Base-by-base conservation (phyloP, 2,113 vertebrate species). In the Brachionichthys hirsutus region DNA sequence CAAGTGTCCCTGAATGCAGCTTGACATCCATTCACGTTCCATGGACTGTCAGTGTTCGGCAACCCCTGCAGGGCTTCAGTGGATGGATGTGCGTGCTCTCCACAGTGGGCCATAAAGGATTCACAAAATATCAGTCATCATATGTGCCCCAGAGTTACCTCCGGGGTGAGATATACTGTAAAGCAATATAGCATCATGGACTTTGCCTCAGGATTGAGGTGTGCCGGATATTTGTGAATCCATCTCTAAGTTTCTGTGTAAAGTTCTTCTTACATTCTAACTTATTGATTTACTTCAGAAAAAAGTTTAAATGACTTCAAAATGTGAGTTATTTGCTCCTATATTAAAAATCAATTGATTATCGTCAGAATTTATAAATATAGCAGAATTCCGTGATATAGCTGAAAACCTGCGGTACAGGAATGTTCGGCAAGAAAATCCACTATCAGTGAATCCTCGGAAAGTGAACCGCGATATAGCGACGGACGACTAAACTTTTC, bases 1-100 rank as follows among this genome's bases (percentile, higher is more conserved):
- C 2, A 30, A 57, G 35, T 42, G 47, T 49, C 67, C 35, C 35
- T 38, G 35, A 59, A 30, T 52, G 52, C 61, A 56, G 53, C 52
- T 20, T 22, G 40, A n/a, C 56, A 52, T 24, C 15, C 22, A 12
- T 46, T 1, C 8, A 34, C 3, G 14, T 20, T 56, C 44, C 9
- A 46, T 15, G 55, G 19, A 35, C 12, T 59, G 20, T 19, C 43
- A 35, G 15, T 34, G 42, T 16, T 4, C 3, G 16, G 47, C 34
- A 4, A 46, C 59, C 62, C 38, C 70, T 50, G 34, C 41, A 15
- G 52, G 35, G 9, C 6, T 57, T 20, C n/a, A 40, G 17, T 12
- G 46, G 40, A 46, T 41, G 12, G 34, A 62, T 67, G 57, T 14
- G 9, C 11, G n/a, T n/a, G 42, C 22, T 55, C 16, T 62, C 13